Evolutionary conservation across 2,888 invertebrate genomes (phyloP).

Genomic region (Teinopalpus imperialis): DNA sequence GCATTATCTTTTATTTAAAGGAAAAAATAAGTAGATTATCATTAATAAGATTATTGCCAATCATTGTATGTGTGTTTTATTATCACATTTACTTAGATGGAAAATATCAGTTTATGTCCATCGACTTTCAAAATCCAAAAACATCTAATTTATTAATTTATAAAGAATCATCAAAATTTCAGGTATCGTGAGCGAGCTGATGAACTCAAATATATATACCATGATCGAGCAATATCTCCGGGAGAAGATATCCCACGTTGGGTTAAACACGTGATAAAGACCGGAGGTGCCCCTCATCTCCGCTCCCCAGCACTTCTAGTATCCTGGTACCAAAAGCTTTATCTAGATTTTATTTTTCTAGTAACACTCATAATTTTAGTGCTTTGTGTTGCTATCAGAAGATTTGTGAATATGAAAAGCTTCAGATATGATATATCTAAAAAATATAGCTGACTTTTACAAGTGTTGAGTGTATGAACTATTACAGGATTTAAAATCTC

Average conservation of each 20-base stretch:
- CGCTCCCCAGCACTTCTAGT: constrained; percentile 44
- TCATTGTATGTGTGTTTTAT: too few relatives aligned
- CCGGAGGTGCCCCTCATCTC: constrained; percentile 46
- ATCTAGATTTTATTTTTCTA: constrained; percentile 38
- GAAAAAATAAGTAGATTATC: too few relatives aligned
- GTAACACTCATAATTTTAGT: constrained; percentile 7
- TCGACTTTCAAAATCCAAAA: too few relatives aligned
- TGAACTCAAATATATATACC: constrained; percentile 43
- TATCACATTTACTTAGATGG: too few relatives aligned
- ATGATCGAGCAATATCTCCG: constrained; percentile 41
- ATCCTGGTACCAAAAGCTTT: constrained; percentile 50
- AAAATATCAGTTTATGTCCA: too few relatives aligned
- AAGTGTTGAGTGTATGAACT: too few relatives aligned
- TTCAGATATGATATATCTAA: neutral
- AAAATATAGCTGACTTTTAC: constrained; percentile 6
- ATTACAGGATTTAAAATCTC: too few relatives aligned
- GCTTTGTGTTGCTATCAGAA: neutral
- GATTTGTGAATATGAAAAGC: neutral
- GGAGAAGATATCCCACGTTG: constrained; percentile 43
- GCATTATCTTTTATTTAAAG: too few relatives aligned
- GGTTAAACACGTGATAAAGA: constrained; percentile 48
- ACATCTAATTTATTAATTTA: too few relatives aligned
- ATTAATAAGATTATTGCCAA: too few relatives aligned
- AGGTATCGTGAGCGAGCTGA: constrained; percentile 42
- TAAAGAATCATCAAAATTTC: too few relatives aligned